phyloP scores from a whole-genome alignment of 2,113 vertebrate species.

The Eubucco bourcierii region DNA sequence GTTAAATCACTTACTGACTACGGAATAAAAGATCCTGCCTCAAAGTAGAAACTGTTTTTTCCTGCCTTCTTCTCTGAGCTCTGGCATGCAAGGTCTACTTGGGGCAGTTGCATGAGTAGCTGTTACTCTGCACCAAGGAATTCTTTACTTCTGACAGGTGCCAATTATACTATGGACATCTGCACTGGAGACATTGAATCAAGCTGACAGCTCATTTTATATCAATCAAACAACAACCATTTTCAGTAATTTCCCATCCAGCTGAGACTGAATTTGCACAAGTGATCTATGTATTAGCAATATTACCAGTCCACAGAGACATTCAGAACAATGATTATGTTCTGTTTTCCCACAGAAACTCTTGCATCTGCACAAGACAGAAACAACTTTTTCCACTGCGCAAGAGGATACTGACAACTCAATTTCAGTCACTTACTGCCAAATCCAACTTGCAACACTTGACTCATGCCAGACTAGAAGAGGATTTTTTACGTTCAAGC shows the following conservation, averaged over 20 bases:
- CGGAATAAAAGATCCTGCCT: not conserved
- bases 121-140: conserved; percentile 42
- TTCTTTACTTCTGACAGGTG: conserved; percentile 55
- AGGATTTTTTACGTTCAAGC: not conserved
- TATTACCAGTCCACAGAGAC: conserved; percentile 56
- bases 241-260: conserved; percentile 64
- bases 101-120: not conserved
- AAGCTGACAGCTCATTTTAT: conserved; percentile 65
- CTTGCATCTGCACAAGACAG: conserved; percentile 37
- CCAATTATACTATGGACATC: conserved; percentile 58
- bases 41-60: not conserved
- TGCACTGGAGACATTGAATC: conserved; percentile 58
- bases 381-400: conserved; percentile 8
- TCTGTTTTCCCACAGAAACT: conserved; percentile 63
- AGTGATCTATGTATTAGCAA: conserved; percentile 54
- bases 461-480: not conserved
- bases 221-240: conserved; percentile 50
- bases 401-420: conserved; percentile 32
- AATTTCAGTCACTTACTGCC: conserved; percentile 12
- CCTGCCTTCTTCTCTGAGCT: not conserved
- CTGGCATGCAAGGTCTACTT: not conserved
- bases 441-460: conserved; percentile 3
- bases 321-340: conserved; percentile 32
- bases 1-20: not conserved
- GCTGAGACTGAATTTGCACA: conserved; percentile 61